Evolutionary conservation across 1,140 invertebrate genomes (phyloP).

Genomic region (Plutomurus gul): DNA sequence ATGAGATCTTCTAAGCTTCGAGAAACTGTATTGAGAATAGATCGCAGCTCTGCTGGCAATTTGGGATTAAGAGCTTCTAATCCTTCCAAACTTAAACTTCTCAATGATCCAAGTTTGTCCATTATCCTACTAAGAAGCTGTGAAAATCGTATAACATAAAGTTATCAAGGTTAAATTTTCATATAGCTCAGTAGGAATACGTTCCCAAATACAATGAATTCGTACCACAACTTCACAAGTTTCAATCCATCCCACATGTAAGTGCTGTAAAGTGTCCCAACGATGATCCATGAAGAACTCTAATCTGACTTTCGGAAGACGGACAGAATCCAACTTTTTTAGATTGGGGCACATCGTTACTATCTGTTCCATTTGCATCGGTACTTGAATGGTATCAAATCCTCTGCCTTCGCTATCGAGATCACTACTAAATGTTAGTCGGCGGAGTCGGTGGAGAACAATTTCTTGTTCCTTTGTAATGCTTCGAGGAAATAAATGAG

Average conservation of each 20-base stretch:
- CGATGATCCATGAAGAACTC: not conserved
- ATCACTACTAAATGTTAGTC: conserved; percentile 14
- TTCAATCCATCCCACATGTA: conserved; percentile 4
- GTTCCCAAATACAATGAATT: too few species aligned
- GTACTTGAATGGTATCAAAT: conserved; percentile 1
- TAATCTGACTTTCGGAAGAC: not conserved
- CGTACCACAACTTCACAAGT: conserved; percentile 17
- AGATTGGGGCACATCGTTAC: conserved; percentile 5
- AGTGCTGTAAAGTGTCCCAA: not conserved
- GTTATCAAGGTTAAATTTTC: not conserved
- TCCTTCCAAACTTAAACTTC: conserved; percentile 27
- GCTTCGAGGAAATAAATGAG: conserved; percentile 14
- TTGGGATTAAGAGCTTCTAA: conserved; percentile 12
- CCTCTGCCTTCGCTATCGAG: conserved; percentile 9
- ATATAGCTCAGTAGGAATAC: too few species aligned
- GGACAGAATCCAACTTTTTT: conserved; percentile 1
- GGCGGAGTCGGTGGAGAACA: conserved; percentile 2
- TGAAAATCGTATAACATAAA: not conserved
- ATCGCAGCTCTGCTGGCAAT: not conserved
- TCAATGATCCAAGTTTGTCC: not conserved
- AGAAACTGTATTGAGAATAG: conserved; percentile 10
- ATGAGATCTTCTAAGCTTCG: conserved; percentile 24
- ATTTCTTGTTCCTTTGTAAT: conserved; percentile 1
- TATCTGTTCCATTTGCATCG: conserved; percentile 4
- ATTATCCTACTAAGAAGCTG: conserved; percentile 4